phyloP scores from a whole-genome alignment of 2,888 invertebrate genomes.

The Temnothorax ravouxi region DNA sequence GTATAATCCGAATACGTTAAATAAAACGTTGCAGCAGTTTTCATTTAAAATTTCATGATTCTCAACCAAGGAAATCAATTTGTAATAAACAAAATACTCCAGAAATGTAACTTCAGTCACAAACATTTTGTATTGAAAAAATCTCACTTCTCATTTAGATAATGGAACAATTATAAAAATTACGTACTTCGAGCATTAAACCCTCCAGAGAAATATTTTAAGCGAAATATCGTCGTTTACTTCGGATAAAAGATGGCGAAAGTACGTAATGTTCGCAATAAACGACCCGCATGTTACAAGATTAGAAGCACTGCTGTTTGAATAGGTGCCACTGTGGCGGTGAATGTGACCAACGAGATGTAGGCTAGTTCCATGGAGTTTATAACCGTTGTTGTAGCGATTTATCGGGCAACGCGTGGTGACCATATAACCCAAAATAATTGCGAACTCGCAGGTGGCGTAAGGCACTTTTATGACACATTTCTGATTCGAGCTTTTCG shows the following conservation, averaged over 20 bases:
- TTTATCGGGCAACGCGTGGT: constrained; percentile 29
- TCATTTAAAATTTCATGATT: constrained; percentile 9
- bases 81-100: neutral
- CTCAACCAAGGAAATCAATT: constrained; percentile 8
- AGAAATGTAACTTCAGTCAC: neutral
- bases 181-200: neutral
- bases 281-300: constrained; percentile 22
- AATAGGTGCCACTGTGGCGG: neutral
- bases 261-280: constrained; percentile 21
- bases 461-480: constrained; percentile 13
- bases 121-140: neutral
- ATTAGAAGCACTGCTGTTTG: constrained; percentile 11
- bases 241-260: neutral
- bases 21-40: neutral
- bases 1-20: neutral
- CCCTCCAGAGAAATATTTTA: neutral
- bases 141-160: constrained; percentile 40
- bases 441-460: constrained; percentile 24
- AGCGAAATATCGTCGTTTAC: neutral
- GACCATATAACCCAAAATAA: constrained; percentile 35
- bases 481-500: neutral
- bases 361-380: constrained; percentile 27
- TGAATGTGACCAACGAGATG: constrained; percentile 11
- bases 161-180: constrained; percentile 35
- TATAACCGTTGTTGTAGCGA: constrained; percentile 27